phyloP scores from a whole-genome alignment of 1,140 invertebrate species.

The Drosophila prosaltans region DNA sequence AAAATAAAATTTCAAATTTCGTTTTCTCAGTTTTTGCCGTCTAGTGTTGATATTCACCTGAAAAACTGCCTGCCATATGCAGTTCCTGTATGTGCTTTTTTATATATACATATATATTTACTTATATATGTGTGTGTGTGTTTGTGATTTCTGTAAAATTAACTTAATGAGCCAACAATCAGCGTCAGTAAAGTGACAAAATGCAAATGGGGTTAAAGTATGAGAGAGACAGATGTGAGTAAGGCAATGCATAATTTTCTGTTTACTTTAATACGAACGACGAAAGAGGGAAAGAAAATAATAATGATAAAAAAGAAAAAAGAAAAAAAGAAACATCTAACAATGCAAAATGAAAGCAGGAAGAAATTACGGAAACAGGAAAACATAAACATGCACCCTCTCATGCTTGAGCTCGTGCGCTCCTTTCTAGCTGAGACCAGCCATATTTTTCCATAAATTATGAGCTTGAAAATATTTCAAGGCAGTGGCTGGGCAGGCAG shows the following conservation, averaged over 20 bases:
- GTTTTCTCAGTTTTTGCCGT: neutral
- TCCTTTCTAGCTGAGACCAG: conserved; percentile 6
- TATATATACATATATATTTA: neutral
- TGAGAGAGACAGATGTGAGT: neutral
- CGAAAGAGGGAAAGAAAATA: conserved; percentile 38
- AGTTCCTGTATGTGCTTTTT: neutral
- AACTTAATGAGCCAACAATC: conserved; percentile 52
- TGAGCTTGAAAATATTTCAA: conserved; percentile 70
- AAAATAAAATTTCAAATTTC: too few species aligned
- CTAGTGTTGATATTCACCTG: neutral
- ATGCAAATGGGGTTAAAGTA: conserved; percentile 17
- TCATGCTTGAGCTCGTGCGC: neutral
- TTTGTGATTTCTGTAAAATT: conserved; percentile 11
- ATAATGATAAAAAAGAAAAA: conserved; percentile 16
- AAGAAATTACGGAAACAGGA: conserved; percentile 79
- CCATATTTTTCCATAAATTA: conserved; percentile 76
- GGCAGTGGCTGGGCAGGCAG: conserved; percentile 24
- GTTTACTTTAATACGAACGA: conserved; percentile 7
- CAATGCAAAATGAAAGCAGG: conserved; percentile 59
- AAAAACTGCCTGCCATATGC: neutral
- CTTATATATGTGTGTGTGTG: too few species aligned
- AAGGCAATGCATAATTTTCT: conserved; percentile 50
- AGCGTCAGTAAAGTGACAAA: conserved; percentile 20
- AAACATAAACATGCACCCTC: conserved; percentile 68
- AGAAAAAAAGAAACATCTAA: conserved; percentile 18